phyloP scores from a whole-genome alignment of 2,888 invertebrate species.

The Lymantria monacha region DNA sequence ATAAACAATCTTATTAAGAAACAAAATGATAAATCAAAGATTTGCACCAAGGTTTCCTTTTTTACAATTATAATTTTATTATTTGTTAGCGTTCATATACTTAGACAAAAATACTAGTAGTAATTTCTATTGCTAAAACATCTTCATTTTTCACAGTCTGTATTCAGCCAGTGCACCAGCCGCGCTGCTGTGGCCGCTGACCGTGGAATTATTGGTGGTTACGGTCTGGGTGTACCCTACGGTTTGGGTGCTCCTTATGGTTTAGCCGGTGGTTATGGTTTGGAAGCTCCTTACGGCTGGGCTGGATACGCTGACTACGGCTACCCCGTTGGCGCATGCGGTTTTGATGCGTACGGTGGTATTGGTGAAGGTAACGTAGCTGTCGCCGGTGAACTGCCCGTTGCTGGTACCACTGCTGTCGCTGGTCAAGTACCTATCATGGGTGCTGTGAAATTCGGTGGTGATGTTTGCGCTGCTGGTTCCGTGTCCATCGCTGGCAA shows the following conservation, averaged over 20 bases:
- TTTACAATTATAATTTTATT: too few relatives aligned
- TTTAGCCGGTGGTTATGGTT: background rate
- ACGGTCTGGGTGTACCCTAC: background rate
- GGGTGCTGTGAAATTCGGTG: slow-evolving; percentile 33
- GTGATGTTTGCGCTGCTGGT: slow-evolving; percentile 42
- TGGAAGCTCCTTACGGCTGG: background rate
- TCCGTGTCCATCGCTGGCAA: slow-evolving; percentile 35
- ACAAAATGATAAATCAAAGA: too few relatives aligned
- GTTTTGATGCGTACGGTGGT: slow-evolving; percentile 13
- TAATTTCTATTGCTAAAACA: too few relatives aligned
- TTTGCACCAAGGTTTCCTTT: too few relatives aligned
- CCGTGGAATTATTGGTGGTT: background rate
- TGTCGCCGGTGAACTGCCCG: slow-evolving; percentile 19
- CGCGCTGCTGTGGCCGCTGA: slow-evolving; percentile 9
- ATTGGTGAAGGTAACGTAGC: slow-evolving; percentile 24
- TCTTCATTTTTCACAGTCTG: slow-evolving; percentile 7
- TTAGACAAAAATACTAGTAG: too few relatives aligned
- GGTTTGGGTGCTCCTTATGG: background rate
- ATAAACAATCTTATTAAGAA: too few relatives aligned
- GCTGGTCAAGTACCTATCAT: slow-evolving; percentile 6
- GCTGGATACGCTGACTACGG: background rate
- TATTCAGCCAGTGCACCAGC: slow-evolving; percentile 9
- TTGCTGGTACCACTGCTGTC: slow-evolving; percentile 12
- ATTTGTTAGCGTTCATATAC: too few relatives aligned
- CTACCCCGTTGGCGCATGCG: background rate